Percentiles rank a stretch among this genome's conserved stretches.
Evolutionary conservation across 2,113 vertebrate genomes (phyloP).

Genomic region (Rattus rattus): DNA sequence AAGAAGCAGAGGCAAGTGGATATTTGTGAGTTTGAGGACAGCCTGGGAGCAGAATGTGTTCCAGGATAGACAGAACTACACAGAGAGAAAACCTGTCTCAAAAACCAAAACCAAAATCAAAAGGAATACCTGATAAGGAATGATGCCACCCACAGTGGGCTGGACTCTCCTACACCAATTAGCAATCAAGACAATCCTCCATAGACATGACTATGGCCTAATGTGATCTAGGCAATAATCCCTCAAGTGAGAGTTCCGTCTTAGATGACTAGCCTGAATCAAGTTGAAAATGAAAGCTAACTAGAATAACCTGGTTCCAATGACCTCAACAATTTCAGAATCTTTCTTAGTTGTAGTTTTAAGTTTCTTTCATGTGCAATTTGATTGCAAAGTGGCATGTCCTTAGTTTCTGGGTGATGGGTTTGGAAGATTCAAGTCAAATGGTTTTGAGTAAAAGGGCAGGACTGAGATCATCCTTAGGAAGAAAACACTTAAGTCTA

Average conservation of each 20-base stretch:
- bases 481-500: not conserved
- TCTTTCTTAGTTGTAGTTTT: not conserved
- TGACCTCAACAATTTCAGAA: not conserved
- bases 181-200: not conserved
- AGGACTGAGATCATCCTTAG: not conserved
- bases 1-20: too few relatives aligned
- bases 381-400: constrained; percentile 21
- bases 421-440: constrained; percentile 29
- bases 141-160: not conserved
- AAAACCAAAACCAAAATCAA: not conserved
- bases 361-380: not conserved
- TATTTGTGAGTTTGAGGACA: too few relatives aligned
- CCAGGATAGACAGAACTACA: too few relatives aligned
- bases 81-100: too few relatives aligned
- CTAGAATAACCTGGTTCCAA: not conserved
- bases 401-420: not conserved
- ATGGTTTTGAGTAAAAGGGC: not conserved
- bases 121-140: not conserved
- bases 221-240: not conserved
- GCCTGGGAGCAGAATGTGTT: too few relatives aligned
- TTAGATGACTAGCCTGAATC: not conserved
- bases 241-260: not conserved
- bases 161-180: not conserved
- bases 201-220: not conserved
- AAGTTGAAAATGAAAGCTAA: not conserved